These are phyloP conservation scores for Drosophila bipectinata DNA, from an alignment of 1,140 invertebrate genomes.

Conservation along the genomic window DNA sequence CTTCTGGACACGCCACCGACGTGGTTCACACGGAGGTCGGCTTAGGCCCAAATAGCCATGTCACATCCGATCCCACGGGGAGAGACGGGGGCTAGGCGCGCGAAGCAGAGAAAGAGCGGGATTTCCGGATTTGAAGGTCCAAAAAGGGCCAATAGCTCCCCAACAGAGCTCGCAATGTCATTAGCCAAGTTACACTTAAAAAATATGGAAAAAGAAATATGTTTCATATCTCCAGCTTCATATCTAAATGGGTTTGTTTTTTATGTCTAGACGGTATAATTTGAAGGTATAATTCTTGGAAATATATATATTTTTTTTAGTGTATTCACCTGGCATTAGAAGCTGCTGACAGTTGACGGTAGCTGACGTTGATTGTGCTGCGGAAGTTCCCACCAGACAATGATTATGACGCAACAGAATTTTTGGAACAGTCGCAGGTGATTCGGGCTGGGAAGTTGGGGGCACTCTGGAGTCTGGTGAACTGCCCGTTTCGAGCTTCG, in stretches of 20 bases:
- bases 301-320: conserved; percentile 2
- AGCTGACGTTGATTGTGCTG: conserved; percentile 24
- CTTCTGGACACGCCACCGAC: conserved; percentile 21
- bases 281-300: not conserved
- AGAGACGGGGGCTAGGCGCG: not conserved
- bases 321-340: conserved; percentile 43
- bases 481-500: conserved; percentile 29
- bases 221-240: not conserved
- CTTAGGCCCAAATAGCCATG: conserved; percentile 41
- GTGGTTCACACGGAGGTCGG: conserved; percentile 59
- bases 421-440: conserved; percentile 61
- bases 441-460: conserved; percentile 9
- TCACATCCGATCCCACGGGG: conserved; percentile 59
- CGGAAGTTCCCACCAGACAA: conserved; percentile 74
- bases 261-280: not conserved
- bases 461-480: conserved; percentile 12
- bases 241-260: not conserved
- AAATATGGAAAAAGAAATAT: not conserved
- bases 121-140: conserved; percentile 70
- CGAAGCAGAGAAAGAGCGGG: conserved; percentile 9
- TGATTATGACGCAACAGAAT: conserved; percentile 78
- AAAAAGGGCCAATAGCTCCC: conserved; percentile 50
- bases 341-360: conserved; percentile 21
- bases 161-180: conserved; percentile 37
- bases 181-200: conserved; percentile 50